These are phyloP conservation scores for Drosophila lacertosa DNA, from an alignment of 1,140 invertebrate genomes.

Conservation along the genomic window DNA sequence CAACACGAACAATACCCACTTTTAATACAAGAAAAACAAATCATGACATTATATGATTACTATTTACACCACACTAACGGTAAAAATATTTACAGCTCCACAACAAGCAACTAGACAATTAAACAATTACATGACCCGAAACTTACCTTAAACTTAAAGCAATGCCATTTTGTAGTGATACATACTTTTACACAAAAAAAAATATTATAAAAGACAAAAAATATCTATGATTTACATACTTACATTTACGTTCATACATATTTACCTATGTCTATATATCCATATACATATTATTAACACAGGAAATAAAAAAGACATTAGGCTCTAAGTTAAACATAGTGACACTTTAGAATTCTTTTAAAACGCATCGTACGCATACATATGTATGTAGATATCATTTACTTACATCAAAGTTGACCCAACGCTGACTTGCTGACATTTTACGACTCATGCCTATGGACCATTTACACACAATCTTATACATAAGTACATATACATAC, in stretches of 20 bases:
- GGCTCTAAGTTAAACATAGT: slow-evolving; percentile 26
- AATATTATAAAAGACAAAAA: not conserved
- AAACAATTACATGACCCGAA: slow-evolving; percentile 39
- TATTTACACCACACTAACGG: slow-evolving; percentile 61
- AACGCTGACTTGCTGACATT: slow-evolving; percentile 71
- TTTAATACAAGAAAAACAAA: slow-evolving; percentile 71
- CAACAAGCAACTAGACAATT: slow-evolving; percentile 48
- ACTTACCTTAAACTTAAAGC: slow-evolving; percentile 66
- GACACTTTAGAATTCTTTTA: slow-evolving; percentile 24
- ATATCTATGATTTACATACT: slow-evolving; percentile 11
- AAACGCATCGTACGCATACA: slow-evolving; percentile 2
- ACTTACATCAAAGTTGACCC: slow-evolving; percentile 54
- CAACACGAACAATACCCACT: slow-evolving; percentile 62
- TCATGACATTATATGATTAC: slow-evolving; percentile 79
- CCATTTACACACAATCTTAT: slow-evolving; percentile 61
- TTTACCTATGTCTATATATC: slow-evolving; percentile 21
- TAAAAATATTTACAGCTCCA: slow-evolving; percentile 41
- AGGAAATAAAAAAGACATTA: slow-evolving; percentile 50
- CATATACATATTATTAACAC: slow-evolving; percentile 32
- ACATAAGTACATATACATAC: slow-evolving; percentile 36
- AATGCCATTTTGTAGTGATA: slow-evolving; percentile 83
- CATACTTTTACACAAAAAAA: slow-evolving; percentile 30
- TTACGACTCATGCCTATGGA: slow-evolving; percentile 68
- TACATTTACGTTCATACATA: slow-evolving; percentile 36
- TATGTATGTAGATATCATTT: not conserved